Percentiles rank a stretch among this genome's conserved stretches.
These are phyloP conservation scores for Tetramorium parvispinum DNA, from an alignment of 1,140 invertebrate genomes.

Conservation along the genomic window DNA sequence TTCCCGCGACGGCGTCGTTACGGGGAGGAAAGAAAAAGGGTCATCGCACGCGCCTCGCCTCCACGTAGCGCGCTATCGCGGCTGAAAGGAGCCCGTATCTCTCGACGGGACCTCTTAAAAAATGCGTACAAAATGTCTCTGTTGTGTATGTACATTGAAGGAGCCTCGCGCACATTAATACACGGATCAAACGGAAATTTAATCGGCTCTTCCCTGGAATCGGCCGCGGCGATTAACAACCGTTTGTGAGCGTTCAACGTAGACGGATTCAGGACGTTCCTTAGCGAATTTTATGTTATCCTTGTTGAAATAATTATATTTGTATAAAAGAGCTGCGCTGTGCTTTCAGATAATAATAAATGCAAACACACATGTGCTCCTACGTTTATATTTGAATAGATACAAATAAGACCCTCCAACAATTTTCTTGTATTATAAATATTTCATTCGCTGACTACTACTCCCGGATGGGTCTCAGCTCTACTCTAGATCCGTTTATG, in stretches of 20 bases:
- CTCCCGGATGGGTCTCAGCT: neutral
- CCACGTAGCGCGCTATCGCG: neutral
- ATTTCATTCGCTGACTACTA: neutral
- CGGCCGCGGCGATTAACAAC: neutral
- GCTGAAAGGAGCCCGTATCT: conserved; percentile 12
- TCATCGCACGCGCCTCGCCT: neutral
- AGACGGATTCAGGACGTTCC: neutral
- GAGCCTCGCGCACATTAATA: neutral
- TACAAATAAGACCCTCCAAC: neutral
- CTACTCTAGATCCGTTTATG: neutral
- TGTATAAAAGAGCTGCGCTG: neutral
- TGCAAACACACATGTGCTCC: neutral
- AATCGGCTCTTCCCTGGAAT: neutral
- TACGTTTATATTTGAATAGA: neutral
- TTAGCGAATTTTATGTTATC: neutral
- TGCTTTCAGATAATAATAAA: neutral
- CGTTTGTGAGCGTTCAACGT: neutral
- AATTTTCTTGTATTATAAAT: conserved; percentile 20
- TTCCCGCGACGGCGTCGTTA: conserved; percentile 24
- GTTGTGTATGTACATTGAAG: conserved; percentile 6
- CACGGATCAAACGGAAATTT: neutral
- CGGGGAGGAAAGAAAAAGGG: neutral
- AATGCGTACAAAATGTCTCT: conserved; percentile 42
- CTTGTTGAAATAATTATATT: neutral
- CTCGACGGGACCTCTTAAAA: neutral